phyloP scores from a whole-genome alignment of 2,113 vertebrate genomes.

The Talpa occidentalis region DNA sequence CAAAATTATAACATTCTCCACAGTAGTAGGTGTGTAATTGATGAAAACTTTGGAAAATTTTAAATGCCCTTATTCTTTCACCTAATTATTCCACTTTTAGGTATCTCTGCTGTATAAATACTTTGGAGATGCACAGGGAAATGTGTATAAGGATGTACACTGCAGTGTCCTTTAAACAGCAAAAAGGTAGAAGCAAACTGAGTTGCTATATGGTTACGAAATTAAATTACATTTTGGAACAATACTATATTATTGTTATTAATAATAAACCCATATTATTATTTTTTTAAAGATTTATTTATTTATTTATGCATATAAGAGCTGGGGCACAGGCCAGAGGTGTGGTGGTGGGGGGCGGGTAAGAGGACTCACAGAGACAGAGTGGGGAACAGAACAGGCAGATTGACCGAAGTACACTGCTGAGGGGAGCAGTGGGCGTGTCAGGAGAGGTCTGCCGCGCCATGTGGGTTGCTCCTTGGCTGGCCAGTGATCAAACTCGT shows the following conservation, averaged over 20 bases:
- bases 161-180: neutral
- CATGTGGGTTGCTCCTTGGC: too few species aligned
- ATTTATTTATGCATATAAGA: too few species aligned
- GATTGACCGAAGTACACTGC: too few species aligned
- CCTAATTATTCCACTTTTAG: neutral
- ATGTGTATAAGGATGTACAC: neutral
- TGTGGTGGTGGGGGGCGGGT: too few species aligned
- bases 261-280: too few species aligned
- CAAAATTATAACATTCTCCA: neutral
- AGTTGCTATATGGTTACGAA: neutral
- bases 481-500: too few species aligned
- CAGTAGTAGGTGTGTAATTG: neutral
- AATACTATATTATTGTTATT: neutral
- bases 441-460: too few species aligned
- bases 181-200: neutral
- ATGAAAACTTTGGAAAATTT: neutral
- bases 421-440: too few species aligned
- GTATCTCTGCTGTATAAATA: neutral
- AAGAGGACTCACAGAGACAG: too few species aligned
- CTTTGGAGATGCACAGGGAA: neutral
- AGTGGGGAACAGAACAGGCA: too few species aligned
- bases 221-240: neutral
- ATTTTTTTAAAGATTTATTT: too few species aligned
- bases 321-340: too few species aligned
- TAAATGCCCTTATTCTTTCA: neutral